Evolutionary conservation across 2,797 vertebrate species (phyloP).

Genomic region (Poeciliopsis turneri): DNA sequence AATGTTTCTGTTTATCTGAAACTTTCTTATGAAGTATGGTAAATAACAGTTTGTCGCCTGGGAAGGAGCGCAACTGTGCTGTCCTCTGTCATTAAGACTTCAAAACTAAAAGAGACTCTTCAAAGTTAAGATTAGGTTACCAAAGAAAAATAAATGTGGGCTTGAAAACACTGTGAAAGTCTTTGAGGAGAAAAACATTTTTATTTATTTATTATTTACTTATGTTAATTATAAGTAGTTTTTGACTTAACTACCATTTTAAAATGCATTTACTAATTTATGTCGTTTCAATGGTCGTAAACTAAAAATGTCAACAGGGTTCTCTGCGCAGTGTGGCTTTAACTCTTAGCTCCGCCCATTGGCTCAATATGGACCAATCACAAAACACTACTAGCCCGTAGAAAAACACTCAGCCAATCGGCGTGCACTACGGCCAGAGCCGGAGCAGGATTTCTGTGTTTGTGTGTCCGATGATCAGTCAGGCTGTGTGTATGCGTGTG

Average conservation of each 20-base stretch:
- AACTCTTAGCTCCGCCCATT: conserved; percentile 61
- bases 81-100: neutral
- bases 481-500: conserved; percentile 55
- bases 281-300: neutral
- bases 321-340: conserved; percentile 67
- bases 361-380: neutral
- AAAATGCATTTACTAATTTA: neutral
- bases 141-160: neutral
- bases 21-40: neutral
- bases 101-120: neutral
- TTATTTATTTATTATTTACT: neutral
- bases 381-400: neutral
- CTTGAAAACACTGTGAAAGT: neutral
- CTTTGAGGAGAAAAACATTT: neutral
- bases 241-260: neutral
- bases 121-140: neutral
- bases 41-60: too few species aligned
- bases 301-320: conserved; percentile 30
- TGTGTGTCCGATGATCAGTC: conserved; percentile 53
- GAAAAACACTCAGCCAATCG: conserved; percentile 66
- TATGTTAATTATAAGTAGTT: neutral
- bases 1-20: neutral
- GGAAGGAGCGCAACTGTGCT: neutral
- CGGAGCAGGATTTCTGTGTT: conserved; percentile 48
- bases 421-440: conserved; percentile 42